Percentiles rank a stretch among this genome's conserved stretches.
These are phyloP conservation scores for Chamaetylas fuelleborni DNA, from an alignment of 2,113 vertebrate genomes.

Conservation along the genomic window DNA sequence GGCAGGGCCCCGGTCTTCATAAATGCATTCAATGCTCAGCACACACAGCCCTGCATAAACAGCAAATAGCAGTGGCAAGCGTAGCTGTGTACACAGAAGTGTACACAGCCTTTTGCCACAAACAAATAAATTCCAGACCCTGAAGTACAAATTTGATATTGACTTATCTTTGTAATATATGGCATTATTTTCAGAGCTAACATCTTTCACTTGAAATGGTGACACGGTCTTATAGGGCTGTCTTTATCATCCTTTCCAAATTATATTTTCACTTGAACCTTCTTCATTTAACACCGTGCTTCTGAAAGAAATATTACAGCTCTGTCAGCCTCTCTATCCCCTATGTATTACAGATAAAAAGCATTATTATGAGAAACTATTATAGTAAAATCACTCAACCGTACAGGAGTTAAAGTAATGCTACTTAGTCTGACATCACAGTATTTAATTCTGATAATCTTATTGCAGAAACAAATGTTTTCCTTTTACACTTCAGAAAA, in stretches of 20 bases:
- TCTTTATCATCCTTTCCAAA: constrained; percentile 19
- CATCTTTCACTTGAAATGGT: neutral
- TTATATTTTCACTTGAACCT: constrained; percentile 2
- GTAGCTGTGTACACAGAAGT: rapidly evolving
- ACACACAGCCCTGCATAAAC: neutral
- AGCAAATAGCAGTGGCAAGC: neutral
- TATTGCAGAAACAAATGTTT: neutral
- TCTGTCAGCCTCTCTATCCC: constrained; percentile 26
- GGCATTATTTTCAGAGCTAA: neutral
- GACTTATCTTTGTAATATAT: neutral
- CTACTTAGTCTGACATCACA: neutral
- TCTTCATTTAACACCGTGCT: neutral
- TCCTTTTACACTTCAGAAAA: neutral
- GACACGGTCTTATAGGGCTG: neutral
- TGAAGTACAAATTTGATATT: neutral
- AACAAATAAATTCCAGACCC: neutral
- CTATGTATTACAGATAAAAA: constrained; percentile 35
- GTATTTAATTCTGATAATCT: constrained; percentile 8
- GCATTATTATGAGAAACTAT: constrained; percentile 23
- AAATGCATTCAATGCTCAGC: rapidly evolving
- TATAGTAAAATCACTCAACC: constrained; percentile 40
- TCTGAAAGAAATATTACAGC: constrained; percentile 36
- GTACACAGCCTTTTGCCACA: neutral
- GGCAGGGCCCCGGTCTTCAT: neutral
- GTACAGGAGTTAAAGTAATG: neutral